Evolutionary conservation across 1,140 invertebrate species (phyloP).

Genomic region (Campoletis sonorensis): DNA sequence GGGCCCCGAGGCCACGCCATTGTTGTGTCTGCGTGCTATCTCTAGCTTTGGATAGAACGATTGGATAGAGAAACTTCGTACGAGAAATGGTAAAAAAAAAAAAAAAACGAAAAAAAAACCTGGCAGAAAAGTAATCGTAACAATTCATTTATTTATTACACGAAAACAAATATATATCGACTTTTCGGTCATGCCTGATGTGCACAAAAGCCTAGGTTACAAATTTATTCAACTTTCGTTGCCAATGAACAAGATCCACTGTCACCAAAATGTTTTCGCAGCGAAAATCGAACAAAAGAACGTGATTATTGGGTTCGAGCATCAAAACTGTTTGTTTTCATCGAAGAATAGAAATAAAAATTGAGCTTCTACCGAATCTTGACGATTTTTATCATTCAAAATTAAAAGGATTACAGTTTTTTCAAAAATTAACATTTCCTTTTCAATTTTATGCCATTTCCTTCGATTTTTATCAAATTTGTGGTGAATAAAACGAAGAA

Average conservation of each 20-base stretch:
- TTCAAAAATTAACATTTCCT: too few relatives aligned
- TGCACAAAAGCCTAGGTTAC: not conserved
- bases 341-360: too few relatives aligned
- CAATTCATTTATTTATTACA: conserved; percentile 17
- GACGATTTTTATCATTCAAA: too few relatives aligned
- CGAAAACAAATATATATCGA: not conserved
- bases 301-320: not conserved
- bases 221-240: not conserved
- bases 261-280: not conserved
- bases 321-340: not conserved
- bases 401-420: too few relatives aligned
- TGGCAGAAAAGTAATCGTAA: conserved; percentile 1
- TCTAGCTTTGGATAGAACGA: conserved; percentile 54
- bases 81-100: conserved; percentile 19
- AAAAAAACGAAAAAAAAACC: not conserved
- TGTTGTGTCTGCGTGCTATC: conserved; percentile 67
- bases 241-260: not conserved
- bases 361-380: too few relatives aligned
- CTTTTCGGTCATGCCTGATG: not conserved
- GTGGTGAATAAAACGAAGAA: too few relatives aligned
- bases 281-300: too few relatives aligned
- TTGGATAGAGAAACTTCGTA: conserved; percentile 41
- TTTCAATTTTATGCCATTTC: too few relatives aligned
- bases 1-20: conserved; percentile 70
- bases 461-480: too few relatives aligned